Evolutionary conservation across 2,888 invertebrate genomes (phyloP).

Genomic region (Tuberolachnus salignus): DNA sequence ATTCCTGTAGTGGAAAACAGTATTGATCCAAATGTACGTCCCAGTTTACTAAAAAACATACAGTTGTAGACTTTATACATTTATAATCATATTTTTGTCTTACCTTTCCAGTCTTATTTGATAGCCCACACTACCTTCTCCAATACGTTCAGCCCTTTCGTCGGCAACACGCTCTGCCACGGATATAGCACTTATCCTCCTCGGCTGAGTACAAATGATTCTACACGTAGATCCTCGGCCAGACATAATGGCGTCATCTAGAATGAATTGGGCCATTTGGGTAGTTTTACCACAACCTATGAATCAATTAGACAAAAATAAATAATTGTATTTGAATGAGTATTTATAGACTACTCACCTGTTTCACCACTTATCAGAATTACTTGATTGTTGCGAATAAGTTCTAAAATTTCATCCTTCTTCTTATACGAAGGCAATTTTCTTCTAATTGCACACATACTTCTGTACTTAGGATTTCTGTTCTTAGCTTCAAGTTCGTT

Average conservation of each 20-base stretch:
- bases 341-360: constrained; percentile 61
- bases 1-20: constrained; percentile 90
- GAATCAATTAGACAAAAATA: neutral
- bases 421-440: constrained; percentile 74
- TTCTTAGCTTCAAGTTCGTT: constrained; percentile 64
- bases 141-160: constrained; percentile 78
- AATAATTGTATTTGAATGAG: neutral
- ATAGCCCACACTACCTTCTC: constrained; percentile 77
- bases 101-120: constrained; percentile 84
- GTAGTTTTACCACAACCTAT: constrained; percentile 92
- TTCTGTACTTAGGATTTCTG: constrained; percentile 63
- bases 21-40: constrained; percentile 75
- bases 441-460: constrained; percentile 69
- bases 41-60: constrained; percentile 66
- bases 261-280: constrained; percentile 86
- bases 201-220: constrained; percentile 88
- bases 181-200: constrained; percentile 88
- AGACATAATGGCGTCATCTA: constrained; percentile 76
- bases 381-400: constrained; percentile 74
- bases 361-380: constrained; percentile 80
- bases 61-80: constrained; percentile 29
- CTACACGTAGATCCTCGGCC: constrained; percentile 75
- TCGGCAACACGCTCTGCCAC: constrained; percentile 87
- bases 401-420: constrained; percentile 68
- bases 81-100: constrained; percentile 57